phyloP scores from a whole-genome alignment of 2,888 invertebrate genomes.

The Mythimna impura region DNA sequence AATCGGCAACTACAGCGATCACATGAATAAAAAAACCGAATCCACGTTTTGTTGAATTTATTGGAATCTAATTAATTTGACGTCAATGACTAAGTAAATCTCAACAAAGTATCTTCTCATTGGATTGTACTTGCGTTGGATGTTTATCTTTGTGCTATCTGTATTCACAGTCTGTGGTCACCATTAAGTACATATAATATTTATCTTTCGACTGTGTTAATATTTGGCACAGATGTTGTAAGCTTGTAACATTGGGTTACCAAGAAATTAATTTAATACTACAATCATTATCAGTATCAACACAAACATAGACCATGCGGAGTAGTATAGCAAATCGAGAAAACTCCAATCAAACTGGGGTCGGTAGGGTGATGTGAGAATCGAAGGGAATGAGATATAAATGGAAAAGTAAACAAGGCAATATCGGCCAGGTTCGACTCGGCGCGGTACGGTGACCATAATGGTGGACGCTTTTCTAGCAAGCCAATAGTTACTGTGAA shows the following conservation, averaged over 20 bases:
- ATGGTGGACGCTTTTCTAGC: neutral
- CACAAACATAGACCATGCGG: conserved; percentile 27
- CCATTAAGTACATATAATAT: conserved; percentile 34
- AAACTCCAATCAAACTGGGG: conserved; percentile 69
- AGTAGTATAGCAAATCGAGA: conserved; percentile 54
- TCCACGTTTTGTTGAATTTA: conserved; percentile 33
- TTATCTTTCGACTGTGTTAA: conserved; percentile 46
- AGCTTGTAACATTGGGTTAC: conserved; percentile 16
- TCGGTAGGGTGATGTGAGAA: conserved; percentile 65
- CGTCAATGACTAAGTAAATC: conserved; percentile 41
- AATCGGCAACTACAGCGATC: conserved; percentile 22
- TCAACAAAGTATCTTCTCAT: conserved; percentile 27
- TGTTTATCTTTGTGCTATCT: conserved; percentile 41
- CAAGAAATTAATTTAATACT: conserved; percentile 10
- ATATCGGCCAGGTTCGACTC: conserved; percentile 30
- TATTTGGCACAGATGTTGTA: conserved; percentile 44
- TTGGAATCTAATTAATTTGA: conserved; percentile 37
- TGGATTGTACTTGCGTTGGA: conserved; percentile 25
- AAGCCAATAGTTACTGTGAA: neutral
- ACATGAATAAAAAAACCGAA: conserved; percentile 36
- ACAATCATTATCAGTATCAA: conserved; percentile 17
- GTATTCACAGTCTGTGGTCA: conserved; percentile 36
- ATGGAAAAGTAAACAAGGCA: conserved; percentile 74
- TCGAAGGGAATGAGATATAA: conserved; percentile 74
- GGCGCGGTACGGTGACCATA: conserved; percentile 41